A percentile compares a stretch with the other conserved stretches of the same genome.
Conservation (phyloP, 2,888 invertebrate species). For the Tricholauxania praeusta region DNA sequence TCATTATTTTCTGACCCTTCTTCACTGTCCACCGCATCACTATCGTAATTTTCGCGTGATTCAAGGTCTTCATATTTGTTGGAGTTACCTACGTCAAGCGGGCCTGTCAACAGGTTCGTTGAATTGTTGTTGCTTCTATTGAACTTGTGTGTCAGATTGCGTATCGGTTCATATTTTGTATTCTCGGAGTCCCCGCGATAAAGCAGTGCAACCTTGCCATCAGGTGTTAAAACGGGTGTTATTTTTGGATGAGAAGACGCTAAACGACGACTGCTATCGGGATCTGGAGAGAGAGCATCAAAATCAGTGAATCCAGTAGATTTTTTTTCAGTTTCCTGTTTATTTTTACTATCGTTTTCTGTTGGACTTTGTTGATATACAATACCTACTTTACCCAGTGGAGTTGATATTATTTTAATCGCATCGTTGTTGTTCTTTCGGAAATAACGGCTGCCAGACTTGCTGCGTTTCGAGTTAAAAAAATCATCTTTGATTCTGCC, state of each 20-base stretch:
- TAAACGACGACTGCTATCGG: slow-evolving; percentile 67
- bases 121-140: slow-evolving; percentile 48
- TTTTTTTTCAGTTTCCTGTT: slow-evolving; percentile 48
- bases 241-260: slow-evolving; percentile 68
- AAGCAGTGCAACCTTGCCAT: slow-evolving; percentile 69
- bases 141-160: slow-evolving; percentile 67
- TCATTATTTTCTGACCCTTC: slow-evolving; percentile 19
- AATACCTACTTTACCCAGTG: slow-evolving; percentile 68
- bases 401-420: slow-evolving; percentile 69
- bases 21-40: slow-evolving; percentile 13
- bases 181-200: slow-evolving; percentile 68
- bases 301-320: slow-evolving; percentile 63
- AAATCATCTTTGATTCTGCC: slow-evolving; percentile 57
- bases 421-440: slow-evolving; percentile 68
- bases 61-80: slow-evolving; percentile 32
- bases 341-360: slow-evolving; percentile 50
- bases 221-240: slow-evolving; percentile 69
- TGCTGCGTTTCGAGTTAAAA: slow-evolving; percentile 61
- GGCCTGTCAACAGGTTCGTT: slow-evolving; percentile 21
- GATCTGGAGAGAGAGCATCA: slow-evolving; percentile 65
- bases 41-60: slow-evolving; percentile 40
- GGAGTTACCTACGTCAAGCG: slow-evolving; percentile 32
- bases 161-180: slow-evolving; percentile 68
- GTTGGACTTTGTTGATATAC: slow-evolving; percentile 66
- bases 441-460: slow-evolving; percentile 64